A percentile compares a stretch with the other conserved stretches of the same genome.
Conservation (phyloP, 2,888 invertebrate species). For the Buathra laborator region DNA sequence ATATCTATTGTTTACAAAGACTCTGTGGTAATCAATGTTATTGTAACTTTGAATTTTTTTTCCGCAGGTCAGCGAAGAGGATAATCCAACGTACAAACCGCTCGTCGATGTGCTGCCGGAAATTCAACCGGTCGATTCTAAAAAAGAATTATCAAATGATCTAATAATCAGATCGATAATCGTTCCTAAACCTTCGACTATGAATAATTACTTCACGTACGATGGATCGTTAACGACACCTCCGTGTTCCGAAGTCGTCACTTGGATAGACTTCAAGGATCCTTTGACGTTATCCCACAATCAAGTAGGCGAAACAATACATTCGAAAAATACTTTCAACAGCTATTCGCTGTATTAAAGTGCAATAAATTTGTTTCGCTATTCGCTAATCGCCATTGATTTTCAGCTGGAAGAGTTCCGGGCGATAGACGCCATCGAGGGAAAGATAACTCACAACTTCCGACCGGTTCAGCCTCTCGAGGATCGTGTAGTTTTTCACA, state of each 20-base stretch:
- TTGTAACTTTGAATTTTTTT: constrained; percentile 4
- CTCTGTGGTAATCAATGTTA: neutral
- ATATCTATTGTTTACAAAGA: neutral
- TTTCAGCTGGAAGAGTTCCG: constrained; percentile 91
- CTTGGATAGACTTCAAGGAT: constrained; percentile 93
- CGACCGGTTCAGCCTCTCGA: constrained; percentile 93
- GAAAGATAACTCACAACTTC: constrained; percentile 91
- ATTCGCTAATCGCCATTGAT: constrained; percentile 15
- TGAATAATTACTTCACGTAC: constrained; percentile 92
- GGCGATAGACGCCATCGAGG: constrained; percentile 88
- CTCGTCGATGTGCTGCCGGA: constrained; percentile 87
- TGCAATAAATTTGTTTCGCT: neutral
- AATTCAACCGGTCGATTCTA: constrained; percentile 87
- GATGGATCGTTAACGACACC: constrained; percentile 95
- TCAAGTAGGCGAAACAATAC: constrained; percentile 86
- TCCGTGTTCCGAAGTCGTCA: constrained; percentile 94
- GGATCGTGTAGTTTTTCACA: constrained; percentile 89
- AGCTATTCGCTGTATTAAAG: neutral
- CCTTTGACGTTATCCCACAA: constrained; percentile 89
- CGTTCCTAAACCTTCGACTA: constrained; percentile 66
- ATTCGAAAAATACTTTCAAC: neutral
- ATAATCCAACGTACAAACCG: constrained; percentile 76
- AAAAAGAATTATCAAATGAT: constrained; percentile 85
- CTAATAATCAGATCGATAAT: constrained; percentile 87
- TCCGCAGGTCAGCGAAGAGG: constrained; percentile 78